Evolutionary conservation across 92 coral and sea anemone species (phyloP).

Genomic region (Phenganax subtilis): DNA sequence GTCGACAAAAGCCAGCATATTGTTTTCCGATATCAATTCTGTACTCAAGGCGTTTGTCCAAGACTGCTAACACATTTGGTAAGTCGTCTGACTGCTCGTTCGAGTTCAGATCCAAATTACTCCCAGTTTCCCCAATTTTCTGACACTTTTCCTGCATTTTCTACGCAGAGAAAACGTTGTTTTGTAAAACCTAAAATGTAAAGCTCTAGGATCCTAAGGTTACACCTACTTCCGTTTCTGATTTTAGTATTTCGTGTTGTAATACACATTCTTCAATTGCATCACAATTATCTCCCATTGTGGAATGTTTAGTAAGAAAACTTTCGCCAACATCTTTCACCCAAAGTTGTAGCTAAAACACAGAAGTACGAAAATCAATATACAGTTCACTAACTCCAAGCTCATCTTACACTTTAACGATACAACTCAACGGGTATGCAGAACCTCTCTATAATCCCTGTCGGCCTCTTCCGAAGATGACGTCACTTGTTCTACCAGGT

Average conservation of each 20-base stretch:
- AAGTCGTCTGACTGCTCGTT: conserved; percentile 50
- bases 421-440: neutral
- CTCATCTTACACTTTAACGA: neutral
- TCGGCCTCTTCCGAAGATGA: conserved; percentile 60
- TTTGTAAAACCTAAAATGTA: too few relatives aligned
- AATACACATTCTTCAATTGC: conserved; percentile 73
- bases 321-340: conserved; percentile 79
- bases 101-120: conserved; percentile 36
- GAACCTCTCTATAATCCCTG: conserved; percentile 81
- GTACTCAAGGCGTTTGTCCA: conserved; percentile 68
- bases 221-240: conserved; percentile 66
- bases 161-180: conserved; percentile 7
- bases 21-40: conserved; percentile 73
- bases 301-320: conserved; percentile 65
- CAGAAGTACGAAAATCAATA: neutral
- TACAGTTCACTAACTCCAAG: too few relatives aligned
- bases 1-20: conserved; percentile 87
- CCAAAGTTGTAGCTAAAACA: conserved; percentile 68
- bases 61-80: conserved; percentile 59
- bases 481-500: conserved; percentile 62
- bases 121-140: conserved; percentile 6
- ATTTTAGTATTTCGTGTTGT: conserved; percentile 69
- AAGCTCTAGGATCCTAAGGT: too few relatives aligned
- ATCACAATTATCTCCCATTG: conserved; percentile 71
- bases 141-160: conserved; percentile 52